A percentile compares a stretch with the other conserved stretches of the same genome.
These are phyloP conservation scores for Bellardia bayeri DNA, from an alignment of 2,888 invertebrate species.

Conservation along the genomic window DNA sequence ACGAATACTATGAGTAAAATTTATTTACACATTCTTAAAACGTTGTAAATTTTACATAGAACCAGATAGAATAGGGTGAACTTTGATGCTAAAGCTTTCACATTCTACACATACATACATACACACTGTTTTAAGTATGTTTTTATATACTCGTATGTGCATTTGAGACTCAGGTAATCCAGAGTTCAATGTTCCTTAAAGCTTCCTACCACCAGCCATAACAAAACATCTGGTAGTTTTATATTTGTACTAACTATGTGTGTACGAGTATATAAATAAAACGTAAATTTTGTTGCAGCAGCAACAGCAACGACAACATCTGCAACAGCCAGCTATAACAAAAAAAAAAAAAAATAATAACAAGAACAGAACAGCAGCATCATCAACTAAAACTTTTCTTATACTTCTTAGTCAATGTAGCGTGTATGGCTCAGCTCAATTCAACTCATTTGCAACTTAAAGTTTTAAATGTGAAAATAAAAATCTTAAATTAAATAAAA, in stretches of 20 bases:
- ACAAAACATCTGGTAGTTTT: constrained; percentile 62
- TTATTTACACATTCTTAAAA: constrained; percentile 38
- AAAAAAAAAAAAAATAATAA: constrained; percentile 4
- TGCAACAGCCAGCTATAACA: constrained; percentile 25
- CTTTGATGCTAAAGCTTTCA: constrained; percentile 39
- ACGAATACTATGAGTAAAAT: background rate
- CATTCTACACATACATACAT: constrained; percentile 18
- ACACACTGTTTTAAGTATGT: constrained; percentile 10
- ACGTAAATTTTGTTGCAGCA: constrained; percentile 32
- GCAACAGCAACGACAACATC: constrained; percentile 47
- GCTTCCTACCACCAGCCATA: constrained; percentile 55
- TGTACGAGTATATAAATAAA: background rate
- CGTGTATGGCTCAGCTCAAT: constrained; percentile 33
- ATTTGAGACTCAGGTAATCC: constrained; percentile 60
- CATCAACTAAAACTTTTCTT: constrained; percentile 40
- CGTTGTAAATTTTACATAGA: constrained; percentile 41
- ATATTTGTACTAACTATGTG: background rate
- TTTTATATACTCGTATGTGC: background rate
- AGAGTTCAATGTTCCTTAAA: constrained; percentile 72
- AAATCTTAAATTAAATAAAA: background rate
- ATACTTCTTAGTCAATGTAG: constrained; percentile 45
- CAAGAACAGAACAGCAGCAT: constrained; percentile 40
- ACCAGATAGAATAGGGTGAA: constrained; percentile 34
- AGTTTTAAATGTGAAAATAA: constrained; percentile 7
- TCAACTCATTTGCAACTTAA: constrained; percentile 52